phyloP scores from a whole-genome alignment of 2,888 invertebrate species.

The Agrotis puta region DNA sequence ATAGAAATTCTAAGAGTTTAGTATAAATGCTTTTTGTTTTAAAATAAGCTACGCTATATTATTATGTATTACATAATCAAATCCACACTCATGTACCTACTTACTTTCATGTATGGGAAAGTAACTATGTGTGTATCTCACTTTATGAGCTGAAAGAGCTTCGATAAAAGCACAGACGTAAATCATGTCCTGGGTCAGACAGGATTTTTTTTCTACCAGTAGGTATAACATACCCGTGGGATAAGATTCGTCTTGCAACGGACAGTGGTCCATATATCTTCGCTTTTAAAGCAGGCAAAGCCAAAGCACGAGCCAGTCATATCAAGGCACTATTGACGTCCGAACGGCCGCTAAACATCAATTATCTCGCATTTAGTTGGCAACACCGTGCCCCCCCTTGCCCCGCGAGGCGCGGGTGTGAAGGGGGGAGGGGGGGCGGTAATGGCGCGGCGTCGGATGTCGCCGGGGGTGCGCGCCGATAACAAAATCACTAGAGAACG shows the following conservation, averaged over 20 bases:
- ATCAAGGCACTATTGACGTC: constrained; percentile 61
- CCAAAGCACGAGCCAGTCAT: constrained; percentile 24
- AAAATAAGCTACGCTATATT: constrained; percentile 8
- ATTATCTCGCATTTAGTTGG: constrained; percentile 68
- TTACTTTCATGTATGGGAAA: too few relatives aligned
- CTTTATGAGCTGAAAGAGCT: too few relatives aligned
- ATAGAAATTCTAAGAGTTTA: constrained; percentile 13
- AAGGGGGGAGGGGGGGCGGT: constrained; percentile 76
- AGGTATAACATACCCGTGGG: too few relatives aligned
- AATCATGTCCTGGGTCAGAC: too few relatives aligned
- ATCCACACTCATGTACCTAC: background rate
- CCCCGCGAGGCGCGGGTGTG: constrained; percentile 63
- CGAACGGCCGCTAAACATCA: constrained; percentile 63
- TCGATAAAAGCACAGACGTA: too few relatives aligned
- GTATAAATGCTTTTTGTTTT: constrained; percentile 7
- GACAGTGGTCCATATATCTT: background rate
- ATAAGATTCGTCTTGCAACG: background rate
- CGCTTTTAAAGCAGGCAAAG: constrained; percentile 1
- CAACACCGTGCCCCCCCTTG: constrained; percentile 54
- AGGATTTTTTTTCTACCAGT: background rate
- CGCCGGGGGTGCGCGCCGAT: constrained; percentile 89
- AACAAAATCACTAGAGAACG: constrained; percentile 90
- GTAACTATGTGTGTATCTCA: too few relatives aligned
- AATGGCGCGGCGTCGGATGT: constrained; percentile 89
- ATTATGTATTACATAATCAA: background rate